A percentile compares a stretch with the other conserved stretches of the same genome.
phyloP scores from a whole-genome alignment of 2,797 vertebrate genomes.

The Vireo griseus region DNA sequence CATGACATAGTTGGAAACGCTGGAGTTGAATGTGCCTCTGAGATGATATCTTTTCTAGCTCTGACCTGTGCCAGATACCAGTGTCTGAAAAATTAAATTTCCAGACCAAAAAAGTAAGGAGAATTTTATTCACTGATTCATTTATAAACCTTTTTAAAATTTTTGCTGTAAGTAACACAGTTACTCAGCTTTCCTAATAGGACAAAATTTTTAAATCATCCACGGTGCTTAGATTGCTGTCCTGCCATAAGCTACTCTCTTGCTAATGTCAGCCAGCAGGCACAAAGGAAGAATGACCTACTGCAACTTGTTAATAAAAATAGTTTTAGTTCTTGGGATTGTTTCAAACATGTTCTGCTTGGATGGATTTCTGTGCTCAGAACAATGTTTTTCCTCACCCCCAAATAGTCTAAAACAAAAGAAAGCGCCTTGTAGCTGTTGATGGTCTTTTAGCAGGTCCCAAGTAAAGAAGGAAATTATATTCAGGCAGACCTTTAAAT shows the following conservation, averaged over 20 bases:
- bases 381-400: conserved; percentile 8
- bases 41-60: not conserved
- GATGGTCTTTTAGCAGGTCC: not conserved
- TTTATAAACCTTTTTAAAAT: not conserved
- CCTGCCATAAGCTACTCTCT: not conserved
- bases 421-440: not conserved
- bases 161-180: not conserved
- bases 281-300: not conserved
- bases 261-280: conserved; percentile 1
- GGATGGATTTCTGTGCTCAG: conserved; percentile 5
- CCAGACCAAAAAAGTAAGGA: not conserved
- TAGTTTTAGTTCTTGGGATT: not conserved
- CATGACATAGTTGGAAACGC: not conserved
- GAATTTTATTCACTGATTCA: not conserved
- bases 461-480: not conserved
- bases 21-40: not conserved
- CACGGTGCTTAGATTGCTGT: not conserved
- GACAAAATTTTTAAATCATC: not conserved
- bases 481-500: not conserved
- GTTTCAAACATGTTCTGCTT: conserved; percentile 10
- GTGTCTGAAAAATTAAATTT: not conserved
- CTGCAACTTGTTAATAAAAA: not conserved
- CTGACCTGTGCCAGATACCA: not conserved
- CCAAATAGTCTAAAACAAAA: not conserved
- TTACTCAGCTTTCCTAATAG: not conserved